Evolutionary conservation across 2,888 invertebrate species (phyloP), one percentile per base, ranked within the genome.

Genomic region (Peribatodes rhomboidaria): DNA sequence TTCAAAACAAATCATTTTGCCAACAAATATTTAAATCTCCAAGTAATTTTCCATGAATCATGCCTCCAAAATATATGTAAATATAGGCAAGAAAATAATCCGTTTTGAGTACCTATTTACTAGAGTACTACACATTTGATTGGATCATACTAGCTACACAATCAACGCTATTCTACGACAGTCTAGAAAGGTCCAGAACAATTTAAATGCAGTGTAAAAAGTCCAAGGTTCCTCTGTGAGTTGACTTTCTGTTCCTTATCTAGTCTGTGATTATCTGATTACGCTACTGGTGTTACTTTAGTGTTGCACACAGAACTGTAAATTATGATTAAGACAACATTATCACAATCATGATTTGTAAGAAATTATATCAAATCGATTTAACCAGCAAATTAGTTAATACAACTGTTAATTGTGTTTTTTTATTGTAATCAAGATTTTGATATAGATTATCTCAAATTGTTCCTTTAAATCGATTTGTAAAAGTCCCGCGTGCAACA

Each of bases 251-350:
- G 18, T 20, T 11, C 20, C 20, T 20, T 44, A 20, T 44, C 41
- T 39, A 39, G 39, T 39, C 39, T n/a, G n/a, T n/a, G n/a, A n/a
- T n/a, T n/a, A n/a, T n/a, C n/a, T 39, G 39, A 39, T 39, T 39
- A 39, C 39, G 35, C 11, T 39, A 39, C 14, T 39, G n/a, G n/a
- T 6, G 14, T 39, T 14, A n/a, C 14, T n/a, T n/a, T n/a, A n/a
- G n/a, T 39, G 39, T 39, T 39, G 39, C 39, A 39, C 14, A 3
- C 39, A 13, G 3, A 13, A 39, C 8, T 39, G 6, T 6, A 14
- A 14, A 14, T 39, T n/a, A n/a, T n/a, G 14, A 4, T n/a, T 7
- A 35, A 7, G 1, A 11, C 11, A 1, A 35, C 9, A 35, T 35
- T 27, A 27, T 27, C 35, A 35, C 9, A 1, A 35, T 9, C 35